phyloP scores from a whole-genome alignment of 1,140 invertebrate genomes.

The Andrena cerasifolii region DNA sequence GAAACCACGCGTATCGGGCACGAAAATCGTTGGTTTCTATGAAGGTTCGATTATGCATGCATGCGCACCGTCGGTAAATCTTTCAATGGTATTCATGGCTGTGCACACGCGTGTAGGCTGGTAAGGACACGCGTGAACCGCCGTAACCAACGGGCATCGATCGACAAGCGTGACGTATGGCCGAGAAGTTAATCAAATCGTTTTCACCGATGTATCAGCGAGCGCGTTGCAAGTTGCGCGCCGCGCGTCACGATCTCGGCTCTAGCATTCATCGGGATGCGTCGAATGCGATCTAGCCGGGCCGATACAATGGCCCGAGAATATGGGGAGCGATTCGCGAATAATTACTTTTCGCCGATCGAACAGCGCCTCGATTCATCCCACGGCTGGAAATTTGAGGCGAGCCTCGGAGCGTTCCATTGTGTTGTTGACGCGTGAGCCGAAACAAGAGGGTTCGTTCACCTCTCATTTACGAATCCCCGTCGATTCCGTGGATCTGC shows the following conservation, averaged over 20 bases:
- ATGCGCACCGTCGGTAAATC: constrained; percentile 47
- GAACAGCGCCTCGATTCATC: constrained; percentile 32
- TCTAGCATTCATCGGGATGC: neutral
- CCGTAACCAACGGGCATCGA: constrained; percentile 53
- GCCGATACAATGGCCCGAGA: constrained; percentile 30
- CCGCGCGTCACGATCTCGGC: neutral
- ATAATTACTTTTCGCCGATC: constrained; percentile 53
- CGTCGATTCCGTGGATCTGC: neutral
- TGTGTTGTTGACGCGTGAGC: constrained; percentile 19
- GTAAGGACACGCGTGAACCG: constrained; percentile 65
- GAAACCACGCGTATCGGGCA: constrained; percentile 4
- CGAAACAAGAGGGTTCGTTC: constrained; percentile 42
- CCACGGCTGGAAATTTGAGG: constrained; percentile 9
- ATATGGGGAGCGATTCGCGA: constrained; percentile 40
- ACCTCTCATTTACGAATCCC: constrained; percentile 31
- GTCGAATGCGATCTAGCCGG: constrained; percentile 2
- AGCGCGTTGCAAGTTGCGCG: neutral
- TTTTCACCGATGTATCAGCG: constrained; percentile 64
- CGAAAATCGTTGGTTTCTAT: neutral
- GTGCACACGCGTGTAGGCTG: constrained; percentile 32
- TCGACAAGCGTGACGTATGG: constrained; percentile 55
- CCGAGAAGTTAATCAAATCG: constrained; percentile 67
- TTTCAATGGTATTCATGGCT: constrained; percentile 34
- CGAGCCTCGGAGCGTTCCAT: constrained; percentile 1
- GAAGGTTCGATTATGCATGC: constrained; percentile 36